phyloP scores from a whole-genome alignment of 2,797 vertebrate species.

The Salmo trutta region DNA sequence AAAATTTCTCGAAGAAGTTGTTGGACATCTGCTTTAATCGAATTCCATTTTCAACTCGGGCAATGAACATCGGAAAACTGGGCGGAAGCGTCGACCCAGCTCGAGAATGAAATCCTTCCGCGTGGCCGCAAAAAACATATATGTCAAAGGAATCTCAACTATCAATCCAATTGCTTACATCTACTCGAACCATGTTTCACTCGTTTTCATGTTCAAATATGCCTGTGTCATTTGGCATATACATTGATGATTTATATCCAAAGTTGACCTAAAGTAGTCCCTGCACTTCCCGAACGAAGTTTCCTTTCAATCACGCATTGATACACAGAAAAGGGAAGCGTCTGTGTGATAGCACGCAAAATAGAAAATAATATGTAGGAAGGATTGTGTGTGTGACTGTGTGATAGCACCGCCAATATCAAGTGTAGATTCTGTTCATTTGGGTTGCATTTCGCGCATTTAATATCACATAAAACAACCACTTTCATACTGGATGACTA shows the following conservation, averaged over 20 bases:
- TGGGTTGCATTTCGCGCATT: not conserved
- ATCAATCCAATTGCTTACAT: not conserved
- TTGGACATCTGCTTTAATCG: conserved; percentile 75
- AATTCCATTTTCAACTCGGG: conserved; percentile 85
- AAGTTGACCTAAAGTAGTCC: conserved; percentile 75
- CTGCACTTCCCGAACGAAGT: conserved; percentile 81
- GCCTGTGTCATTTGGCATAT: not conserved
- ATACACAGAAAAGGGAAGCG: conserved; percentile 68
- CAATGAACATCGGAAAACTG: conserved; percentile 82
- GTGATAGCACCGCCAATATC: not conserved
- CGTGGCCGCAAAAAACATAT: conserved; percentile 68
- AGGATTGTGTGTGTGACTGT: conserved; percentile 27
- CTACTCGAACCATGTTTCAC: not conserved
- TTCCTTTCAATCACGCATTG: conserved; percentile 78
- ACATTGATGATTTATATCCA: conserved; percentile 13
- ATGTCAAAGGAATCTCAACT: conserved; percentile 1
- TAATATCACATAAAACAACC: not conserved
- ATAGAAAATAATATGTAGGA: conserved; percentile 64
- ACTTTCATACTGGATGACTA: not conserved
- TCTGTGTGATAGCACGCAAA: conserved; percentile 71
- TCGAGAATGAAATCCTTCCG: conserved; percentile 79
- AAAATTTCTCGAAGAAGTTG: conserved; percentile 69
- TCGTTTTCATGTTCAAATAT: accelerated
- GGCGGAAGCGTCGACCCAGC: conserved; percentile 81
- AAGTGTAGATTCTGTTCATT: not conserved